Evolutionary conservation across 92 coral and sea anemone genomes (phyloP).

Genomic region (Palythoa heliodiscus): DNA sequence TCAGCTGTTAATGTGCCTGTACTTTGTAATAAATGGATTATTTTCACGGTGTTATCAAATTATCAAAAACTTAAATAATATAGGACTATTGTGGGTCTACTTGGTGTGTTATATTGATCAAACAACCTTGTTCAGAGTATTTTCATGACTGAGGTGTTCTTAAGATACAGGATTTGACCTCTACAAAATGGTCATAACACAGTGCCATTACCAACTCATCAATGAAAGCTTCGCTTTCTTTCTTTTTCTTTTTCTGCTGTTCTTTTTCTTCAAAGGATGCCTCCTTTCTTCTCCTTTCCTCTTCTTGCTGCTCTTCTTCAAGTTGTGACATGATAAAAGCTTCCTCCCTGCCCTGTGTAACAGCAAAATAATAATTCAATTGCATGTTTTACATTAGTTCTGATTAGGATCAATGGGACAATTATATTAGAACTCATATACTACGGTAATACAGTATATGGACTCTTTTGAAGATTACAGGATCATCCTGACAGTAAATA

Average conservation of each 20-base stretch:
- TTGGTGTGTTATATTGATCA: no score
- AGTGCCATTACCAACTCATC: slow-evolving; percentile 72
- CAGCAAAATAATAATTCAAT: not conserved
- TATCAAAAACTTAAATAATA: no score
- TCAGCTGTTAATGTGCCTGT: no score
- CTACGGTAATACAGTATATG: no score
- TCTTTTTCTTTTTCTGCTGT: slow-evolving; percentile 75
- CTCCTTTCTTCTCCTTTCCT: slow-evolving; percentile 70
- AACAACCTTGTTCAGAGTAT: not conserved
- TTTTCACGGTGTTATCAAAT: no score
- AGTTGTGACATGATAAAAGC: slow-evolving; percentile 74
- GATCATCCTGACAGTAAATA: no score
- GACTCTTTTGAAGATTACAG: no score
- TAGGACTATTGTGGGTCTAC: no score
- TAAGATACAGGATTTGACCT: not conserved
- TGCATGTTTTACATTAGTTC: not conserved
- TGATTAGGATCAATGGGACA: not conserved
- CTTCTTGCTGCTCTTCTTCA: slow-evolving; percentile 83
- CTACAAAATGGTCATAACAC: not conserved
- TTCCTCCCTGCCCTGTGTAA: slow-evolving; percentile 86
- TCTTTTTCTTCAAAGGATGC: slow-evolving; percentile 74
- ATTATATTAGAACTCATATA: no score
- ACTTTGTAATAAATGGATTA: no score
- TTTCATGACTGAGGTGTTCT: not conserved
- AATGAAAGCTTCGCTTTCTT: slow-evolving; percentile 88